These are phyloP conservation scores for Cactoblastis cactorum DNA, from an alignment of 2,888 invertebrate species.

Conservation along the genomic window DNA sequence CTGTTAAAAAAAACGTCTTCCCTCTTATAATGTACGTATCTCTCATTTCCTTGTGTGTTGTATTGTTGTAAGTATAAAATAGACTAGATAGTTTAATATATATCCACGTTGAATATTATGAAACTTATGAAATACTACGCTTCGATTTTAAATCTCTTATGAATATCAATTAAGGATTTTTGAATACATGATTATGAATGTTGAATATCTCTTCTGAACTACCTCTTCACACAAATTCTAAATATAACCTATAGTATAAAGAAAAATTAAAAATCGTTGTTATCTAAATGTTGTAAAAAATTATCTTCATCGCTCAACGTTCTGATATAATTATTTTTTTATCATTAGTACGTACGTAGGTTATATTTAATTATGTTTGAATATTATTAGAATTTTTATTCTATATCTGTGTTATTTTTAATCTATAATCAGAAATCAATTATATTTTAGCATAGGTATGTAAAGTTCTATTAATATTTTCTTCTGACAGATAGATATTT, in stretches of 20 bases:
- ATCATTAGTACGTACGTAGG: neutral
- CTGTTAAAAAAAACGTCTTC: constrained; percentile 20
- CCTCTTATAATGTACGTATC: neutral
- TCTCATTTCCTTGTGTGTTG: constrained; percentile 15
- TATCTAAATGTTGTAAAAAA: constrained; percentile 28
- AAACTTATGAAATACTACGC: constrained; percentile 49
- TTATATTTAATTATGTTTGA: too few species aligned
- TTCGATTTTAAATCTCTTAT: constrained; percentile 65
- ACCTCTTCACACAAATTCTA: constrained; percentile 53
- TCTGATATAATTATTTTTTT: neutral
- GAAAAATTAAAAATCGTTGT: constrained; percentile 26
- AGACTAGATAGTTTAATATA: neutral
- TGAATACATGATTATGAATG: constrained; percentile 46
- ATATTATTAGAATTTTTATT: too few species aligned
- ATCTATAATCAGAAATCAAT: too few species aligned
- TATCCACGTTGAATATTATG: constrained; percentile 20
- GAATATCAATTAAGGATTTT: constrained; percentile 50
- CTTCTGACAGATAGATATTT: too few species aligned
- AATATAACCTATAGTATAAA: constrained; percentile 31
- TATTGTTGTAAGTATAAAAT: constrained; percentile 6
- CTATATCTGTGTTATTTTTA: too few species aligned
- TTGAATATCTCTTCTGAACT: constrained; percentile 38
- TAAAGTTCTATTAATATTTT: too few species aligned
- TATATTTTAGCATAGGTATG: too few species aligned
- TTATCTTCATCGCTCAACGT: constrained; percentile 8